Percentiles rank a stretch among this genome's conserved stretches.
These are phyloP conservation scores for Cydia pomonella DNA, from an alignment of 1,140 invertebrate genomes.

Conservation along the genomic window DNA sequence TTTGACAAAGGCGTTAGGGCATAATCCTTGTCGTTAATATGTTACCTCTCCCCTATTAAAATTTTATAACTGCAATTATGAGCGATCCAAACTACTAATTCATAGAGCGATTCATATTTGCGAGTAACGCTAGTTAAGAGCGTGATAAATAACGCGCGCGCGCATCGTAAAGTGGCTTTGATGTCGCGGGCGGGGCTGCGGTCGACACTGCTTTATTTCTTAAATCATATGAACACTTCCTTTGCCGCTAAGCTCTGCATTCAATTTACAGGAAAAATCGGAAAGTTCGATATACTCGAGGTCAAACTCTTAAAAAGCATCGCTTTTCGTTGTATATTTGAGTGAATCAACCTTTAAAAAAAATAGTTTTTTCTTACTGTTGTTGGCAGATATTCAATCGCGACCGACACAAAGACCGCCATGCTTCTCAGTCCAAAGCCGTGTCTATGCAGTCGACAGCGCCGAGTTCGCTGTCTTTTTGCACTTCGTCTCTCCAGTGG, in stretches of 20 bases:
- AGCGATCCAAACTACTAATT: background rate
- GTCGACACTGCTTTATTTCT: conserved; percentile 1
- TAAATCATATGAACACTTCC: background rate
- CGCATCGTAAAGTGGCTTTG: conserved; percentile 20
- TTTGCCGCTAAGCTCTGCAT: background rate
- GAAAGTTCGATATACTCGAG: background rate
- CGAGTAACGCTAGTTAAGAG: conserved; percentile 16
- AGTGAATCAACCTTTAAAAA: background rate
- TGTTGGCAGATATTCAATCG: too few relatives aligned
- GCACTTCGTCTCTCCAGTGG: too few relatives aligned
- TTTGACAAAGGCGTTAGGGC: background rate
- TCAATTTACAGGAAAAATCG: background rate
- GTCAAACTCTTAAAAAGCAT: background rate
- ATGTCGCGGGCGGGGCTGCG: conserved; percentile 6
- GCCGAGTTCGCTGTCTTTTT: too few relatives aligned
- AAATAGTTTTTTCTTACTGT: too few relatives aligned
- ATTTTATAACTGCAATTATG: conserved; percentile 20
- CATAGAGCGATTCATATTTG: conserved; percentile 16
- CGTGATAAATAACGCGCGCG: conserved; percentile 15
- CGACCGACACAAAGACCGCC: too few relatives aligned
- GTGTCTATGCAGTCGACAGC: too few relatives aligned
- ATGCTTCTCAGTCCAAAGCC: too few relatives aligned
- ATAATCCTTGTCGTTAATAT: background rate
- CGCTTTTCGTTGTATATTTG: background rate
- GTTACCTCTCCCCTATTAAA: conserved; percentile 3